phyloP scores from a whole-genome alignment of 2,888 invertebrate genomes.

The Phytoseiulus persimilis region DNA sequence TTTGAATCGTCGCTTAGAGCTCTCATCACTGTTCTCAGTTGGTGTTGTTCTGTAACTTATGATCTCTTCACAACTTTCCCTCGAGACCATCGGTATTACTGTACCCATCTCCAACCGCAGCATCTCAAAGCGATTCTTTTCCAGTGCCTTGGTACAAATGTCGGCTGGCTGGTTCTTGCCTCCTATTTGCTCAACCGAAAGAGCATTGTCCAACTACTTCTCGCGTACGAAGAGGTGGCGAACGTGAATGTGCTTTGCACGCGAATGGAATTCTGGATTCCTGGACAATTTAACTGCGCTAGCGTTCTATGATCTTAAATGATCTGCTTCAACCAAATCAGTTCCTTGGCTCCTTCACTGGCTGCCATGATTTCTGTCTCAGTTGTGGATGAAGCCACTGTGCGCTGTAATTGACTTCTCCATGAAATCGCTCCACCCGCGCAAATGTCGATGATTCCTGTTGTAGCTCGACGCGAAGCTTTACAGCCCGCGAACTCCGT shows the following conservation, averaged over 20 bases:
- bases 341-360: neutral
- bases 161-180: conserved; percentile 44
- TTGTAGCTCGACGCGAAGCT: neutral
- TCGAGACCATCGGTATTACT: neutral
- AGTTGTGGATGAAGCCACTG: neutral
- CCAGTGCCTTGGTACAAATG: conserved; percentile 46
- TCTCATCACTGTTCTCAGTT: no score
- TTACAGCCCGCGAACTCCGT: neutral
- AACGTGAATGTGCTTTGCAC: conserved; percentile 46
- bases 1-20: no score
- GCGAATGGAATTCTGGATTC: conserved; percentile 46
- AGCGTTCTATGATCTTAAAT: conserved; percentile 43
- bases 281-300: conserved; percentile 45
- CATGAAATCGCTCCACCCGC: neutral
- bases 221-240: conserved; percentile 45
- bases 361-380: neutral
- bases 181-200: conserved; percentile 43
- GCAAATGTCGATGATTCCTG: neutral
- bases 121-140: neutral
- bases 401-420: neutral
- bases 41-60: neutral
- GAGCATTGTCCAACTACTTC: conserved; percentile 42
- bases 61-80: neutral
- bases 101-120: neutral
- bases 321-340: neutral